phyloP scores from a whole-genome alignment of 1,140 invertebrate genomes.

The Tigriopus japonicus region DNA sequence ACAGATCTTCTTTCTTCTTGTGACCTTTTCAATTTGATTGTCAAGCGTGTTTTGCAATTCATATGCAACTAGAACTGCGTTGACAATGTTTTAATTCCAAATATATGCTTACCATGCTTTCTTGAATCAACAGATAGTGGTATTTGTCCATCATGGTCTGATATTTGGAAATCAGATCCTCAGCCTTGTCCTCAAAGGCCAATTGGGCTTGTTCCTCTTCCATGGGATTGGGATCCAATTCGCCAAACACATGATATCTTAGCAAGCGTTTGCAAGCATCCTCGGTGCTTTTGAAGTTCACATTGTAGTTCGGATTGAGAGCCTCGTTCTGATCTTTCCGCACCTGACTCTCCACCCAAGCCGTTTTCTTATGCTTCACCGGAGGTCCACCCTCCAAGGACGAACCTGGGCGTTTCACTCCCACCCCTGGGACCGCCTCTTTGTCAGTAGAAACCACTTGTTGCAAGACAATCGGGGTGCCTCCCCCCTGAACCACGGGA shows the following conservation, averaged over 20 bases:
- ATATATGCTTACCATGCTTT: conserved; percentile 33
- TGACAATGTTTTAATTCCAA: conserved; percentile 32
- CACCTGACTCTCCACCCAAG: conserved; percentile 45
- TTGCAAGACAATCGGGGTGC: too few species aligned
- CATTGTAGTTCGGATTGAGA: conserved; percentile 50
- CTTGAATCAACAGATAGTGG: conserved; percentile 52
- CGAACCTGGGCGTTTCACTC: too few species aligned
- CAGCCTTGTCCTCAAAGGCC: conserved; percentile 49
- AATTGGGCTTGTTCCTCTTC: conserved; percentile 53
- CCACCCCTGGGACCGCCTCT: too few species aligned
- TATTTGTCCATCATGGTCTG: conserved; percentile 55
- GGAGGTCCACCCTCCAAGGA: too few species aligned
- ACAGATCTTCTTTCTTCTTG: too few species aligned
- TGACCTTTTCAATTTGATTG: too few species aligned
- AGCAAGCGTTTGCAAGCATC: conserved; percentile 60
- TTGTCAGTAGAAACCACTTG: too few species aligned
- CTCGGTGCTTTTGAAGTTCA: conserved; percentile 45
- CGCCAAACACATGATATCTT: conserved; percentile 59
- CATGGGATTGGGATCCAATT: conserved; percentile 40
- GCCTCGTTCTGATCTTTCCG: conserved; percentile 56
- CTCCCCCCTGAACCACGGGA: too few species aligned
- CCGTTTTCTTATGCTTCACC: too few species aligned
- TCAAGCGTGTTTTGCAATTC: too few species aligned
- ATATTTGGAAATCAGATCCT: conserved; percentile 51
- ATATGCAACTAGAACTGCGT: too few species aligned